A percentile compares a stretch with the other conserved stretches of the same genome.
Conservation (phyloP, 2,888 invertebrate genomes). For the Drosophila antonietae region DNA sequence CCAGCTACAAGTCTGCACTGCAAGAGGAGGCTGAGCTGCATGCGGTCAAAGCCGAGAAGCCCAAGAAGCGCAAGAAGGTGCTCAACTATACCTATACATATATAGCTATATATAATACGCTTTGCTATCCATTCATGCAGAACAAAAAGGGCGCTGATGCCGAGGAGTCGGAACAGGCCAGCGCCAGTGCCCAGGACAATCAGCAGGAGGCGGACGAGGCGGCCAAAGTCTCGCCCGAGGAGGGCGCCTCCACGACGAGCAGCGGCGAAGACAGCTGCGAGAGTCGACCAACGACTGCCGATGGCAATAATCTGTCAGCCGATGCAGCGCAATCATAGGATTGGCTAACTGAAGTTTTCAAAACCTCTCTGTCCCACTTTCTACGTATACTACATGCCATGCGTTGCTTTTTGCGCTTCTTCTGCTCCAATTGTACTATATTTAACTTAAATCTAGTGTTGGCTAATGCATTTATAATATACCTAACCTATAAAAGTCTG, state of each 20-base stretch:
- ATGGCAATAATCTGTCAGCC: constrained; percentile 52
- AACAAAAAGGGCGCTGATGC: constrained; percentile 65
- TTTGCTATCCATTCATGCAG: constrained; percentile 19
- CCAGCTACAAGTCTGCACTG: constrained; percentile 85
- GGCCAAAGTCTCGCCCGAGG: constrained; percentile 69
- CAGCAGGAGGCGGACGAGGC: constrained; percentile 57
- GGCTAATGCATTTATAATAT: not conserved
- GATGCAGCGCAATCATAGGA: constrained; percentile 17
- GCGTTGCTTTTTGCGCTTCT: not conserved
- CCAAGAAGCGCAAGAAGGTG: constrained; percentile 85
- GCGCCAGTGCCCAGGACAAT: constrained; percentile 42
- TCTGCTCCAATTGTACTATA: not conserved
- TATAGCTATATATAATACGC: not conserved
- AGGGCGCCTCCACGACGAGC: constrained; percentile 70
- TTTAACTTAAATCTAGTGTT: too few species aligned
- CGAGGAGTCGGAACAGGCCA: constrained; percentile 42
- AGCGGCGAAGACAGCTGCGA: constrained; percentile 69
- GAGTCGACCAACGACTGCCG: constrained; percentile 68
- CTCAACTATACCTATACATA: not conserved
- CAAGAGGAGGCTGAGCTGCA: constrained; percentile 77
- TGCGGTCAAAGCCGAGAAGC: constrained; percentile 81
- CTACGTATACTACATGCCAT: constrained; percentile 2
- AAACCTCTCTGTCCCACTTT: not conserved
- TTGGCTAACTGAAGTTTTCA: not conserved
- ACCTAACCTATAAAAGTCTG: not conserved